Evolutionary conservation across 2,113 vertebrate species (phyloP), one percentile per base, ranked within the genome.

Genomic region (Sturnus vulgaris): DNA sequence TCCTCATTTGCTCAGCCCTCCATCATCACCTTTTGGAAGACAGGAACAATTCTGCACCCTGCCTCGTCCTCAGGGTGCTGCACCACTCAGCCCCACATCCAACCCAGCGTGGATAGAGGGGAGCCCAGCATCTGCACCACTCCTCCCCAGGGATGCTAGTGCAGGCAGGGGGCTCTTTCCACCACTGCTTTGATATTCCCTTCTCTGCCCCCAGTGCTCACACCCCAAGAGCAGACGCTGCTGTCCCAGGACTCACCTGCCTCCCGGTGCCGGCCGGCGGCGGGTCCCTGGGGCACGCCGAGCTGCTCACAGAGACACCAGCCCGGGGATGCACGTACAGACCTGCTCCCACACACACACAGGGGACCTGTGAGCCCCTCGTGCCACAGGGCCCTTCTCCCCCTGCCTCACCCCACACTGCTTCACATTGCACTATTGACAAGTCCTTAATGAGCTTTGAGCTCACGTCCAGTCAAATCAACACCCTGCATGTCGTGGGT

Each of bases 401-500:
- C 86, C 59, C 47, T 50, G 46, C 52, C 37, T 95, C 86, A 65
- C 87, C 80, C 86, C 65, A 71, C 8, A 2, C 75, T 37, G 78
- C 81, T 95, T 76, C 92, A 96, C 95, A 93, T 95, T 87, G 93
- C 85, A 12, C 3, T 98, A 99, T 99, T 2, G 98, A 99, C 27
- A 85, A 96, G 81, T 59, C 90, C 95, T 97, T 99, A 99, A 99
- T 99, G 98, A 98, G 97, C 97, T 98, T 98, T 98, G 98, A 98
- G 97, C 96, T 98, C 96, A 97, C 5, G 97, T 98, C 98, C 97
- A 96, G 95, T 98, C 98, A 97, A 97, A 98, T 98, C 98, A 98
- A 64, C 91, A n/a, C 73, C 85, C 84, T 44, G 81, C 78, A 47
- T 84, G 86, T 96, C 37, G 44, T 0, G 25, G 49, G 5, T 11